Percentiles rank a stretch among this genome's conserved stretches.
These are phyloP conservation scores for Halocaridina rubra DNA, from an alignment of 2,888 invertebrate genomes.

Conservation along the genomic window DNA sequence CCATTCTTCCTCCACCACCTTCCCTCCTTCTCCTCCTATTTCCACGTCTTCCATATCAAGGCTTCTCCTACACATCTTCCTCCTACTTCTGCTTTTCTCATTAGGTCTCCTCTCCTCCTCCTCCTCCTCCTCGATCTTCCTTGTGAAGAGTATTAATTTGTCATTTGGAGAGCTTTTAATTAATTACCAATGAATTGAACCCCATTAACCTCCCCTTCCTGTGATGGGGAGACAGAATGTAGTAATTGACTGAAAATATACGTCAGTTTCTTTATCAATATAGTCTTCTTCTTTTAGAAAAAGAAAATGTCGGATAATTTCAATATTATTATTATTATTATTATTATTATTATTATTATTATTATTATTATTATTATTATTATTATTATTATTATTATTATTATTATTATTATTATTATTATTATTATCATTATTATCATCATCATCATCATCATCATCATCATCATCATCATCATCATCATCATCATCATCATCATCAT, in stretches of 20 bases:
- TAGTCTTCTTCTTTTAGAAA: not conserved
- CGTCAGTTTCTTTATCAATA: not conserved
- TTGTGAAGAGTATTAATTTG: not conserved
- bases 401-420: not conserved
- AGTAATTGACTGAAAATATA: not conserved
- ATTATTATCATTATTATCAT: not conserved
- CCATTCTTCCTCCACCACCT: not conserved
- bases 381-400: not conserved
- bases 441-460: not conserved
- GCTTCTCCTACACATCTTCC: not conserved
- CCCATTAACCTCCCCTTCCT: not conserved
- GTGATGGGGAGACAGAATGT: not conserved
- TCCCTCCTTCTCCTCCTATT: not conserved
- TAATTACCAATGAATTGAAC: too few species aligned
- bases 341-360: not conserved
- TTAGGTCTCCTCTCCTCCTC: not conserved
- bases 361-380: not conserved
- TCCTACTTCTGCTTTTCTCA: not conserved
- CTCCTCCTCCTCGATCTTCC: not conserved
- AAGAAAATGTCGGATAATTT: not conserved
- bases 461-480: not conserved
- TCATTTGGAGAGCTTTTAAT: too few species aligned
- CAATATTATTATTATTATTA: not conserved
- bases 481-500: not conserved
- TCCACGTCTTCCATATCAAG: not conserved